phyloP scores from a whole-genome alignment of 2,888 invertebrate genomes.

The Gerris lacustris region DNA sequence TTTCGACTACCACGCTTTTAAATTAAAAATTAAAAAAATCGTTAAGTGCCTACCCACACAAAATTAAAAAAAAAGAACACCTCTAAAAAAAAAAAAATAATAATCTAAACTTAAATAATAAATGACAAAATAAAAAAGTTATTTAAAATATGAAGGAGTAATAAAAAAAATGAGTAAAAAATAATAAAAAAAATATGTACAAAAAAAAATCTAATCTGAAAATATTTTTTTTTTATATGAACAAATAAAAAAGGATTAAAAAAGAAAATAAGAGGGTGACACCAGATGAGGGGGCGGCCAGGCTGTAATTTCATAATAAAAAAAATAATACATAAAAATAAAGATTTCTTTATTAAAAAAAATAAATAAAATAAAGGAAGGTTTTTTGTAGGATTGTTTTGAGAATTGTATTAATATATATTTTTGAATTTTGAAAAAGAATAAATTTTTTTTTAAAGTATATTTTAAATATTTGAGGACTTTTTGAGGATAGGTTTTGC shows the following conservation, averaged over 20 bases:
- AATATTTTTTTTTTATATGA: not conserved
- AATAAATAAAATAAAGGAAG: no score
- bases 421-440: no score
- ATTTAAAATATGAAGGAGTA: no score
- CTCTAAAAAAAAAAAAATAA: no score
- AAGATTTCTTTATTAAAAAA: not conserved
- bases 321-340: slow-evolving; percentile 21
- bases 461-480: no score
- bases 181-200: not conserved
- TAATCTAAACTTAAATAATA: no score
- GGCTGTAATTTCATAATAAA: slow-evolving; percentile 24
- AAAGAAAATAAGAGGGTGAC: slow-evolving; percentile 13
- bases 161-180: not conserved
- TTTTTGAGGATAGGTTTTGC: no score
- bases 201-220: not conserved
- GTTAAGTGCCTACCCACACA: not conserved
- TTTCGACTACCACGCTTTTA: not conserved
- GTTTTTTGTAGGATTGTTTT: no score
- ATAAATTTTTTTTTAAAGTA: no score
- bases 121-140: no score
- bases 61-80: not conserved
- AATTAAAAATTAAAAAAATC: not conserved
- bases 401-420: no score
- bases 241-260: slow-evolving; percentile 13
- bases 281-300: slow-evolving; percentile 25